phyloP scores from a whole-genome alignment of 2,797 vertebrate species.

The Sebastes diaconus region DNA sequence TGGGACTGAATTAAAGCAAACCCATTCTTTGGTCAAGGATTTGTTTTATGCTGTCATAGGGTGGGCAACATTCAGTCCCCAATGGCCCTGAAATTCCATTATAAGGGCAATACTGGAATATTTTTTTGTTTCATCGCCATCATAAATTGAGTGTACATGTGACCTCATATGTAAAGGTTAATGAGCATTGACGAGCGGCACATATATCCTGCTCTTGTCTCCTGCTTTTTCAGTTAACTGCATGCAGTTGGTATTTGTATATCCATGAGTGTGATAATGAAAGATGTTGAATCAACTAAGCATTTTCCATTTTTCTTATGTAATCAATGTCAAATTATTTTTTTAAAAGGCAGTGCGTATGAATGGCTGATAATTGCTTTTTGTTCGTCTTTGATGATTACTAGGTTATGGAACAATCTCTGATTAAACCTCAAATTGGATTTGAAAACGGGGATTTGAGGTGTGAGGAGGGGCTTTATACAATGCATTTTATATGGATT shows the following conservation, averaged over 20 bases:
- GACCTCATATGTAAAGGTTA: slow-evolving; percentile 27
- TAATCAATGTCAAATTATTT: slow-evolving; percentile 64
- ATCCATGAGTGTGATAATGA: slow-evolving; percentile 43
- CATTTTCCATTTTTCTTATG: slow-evolving; percentile 71
- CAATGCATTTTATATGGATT: slow-evolving; percentile 48
- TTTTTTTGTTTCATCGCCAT: slow-evolving; percentile 38
- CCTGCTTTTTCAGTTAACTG: slow-evolving; percentile 28
- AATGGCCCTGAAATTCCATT: slow-evolving; percentile 45
- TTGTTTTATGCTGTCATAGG: slow-evolving; percentile 48
- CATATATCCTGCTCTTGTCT: slow-evolving; percentile 42
- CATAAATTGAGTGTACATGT: slow-evolving; percentile 37
- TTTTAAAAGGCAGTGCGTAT: slow-evolving; percentile 49
- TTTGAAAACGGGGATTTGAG: slow-evolving; percentile 69
- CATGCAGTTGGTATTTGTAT: slow-evolving; percentile 40
- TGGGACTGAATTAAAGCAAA: slow-evolving; percentile 60
- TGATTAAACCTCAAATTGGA: slow-evolving; percentile 77
- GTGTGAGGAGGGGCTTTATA: slow-evolving; percentile 33
- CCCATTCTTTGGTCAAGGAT: slow-evolving; percentile 54
- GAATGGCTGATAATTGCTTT: slow-evolving; percentile 79
- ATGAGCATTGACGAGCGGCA: slow-evolving; percentile 32
- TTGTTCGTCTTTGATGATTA: slow-evolving; percentile 76
- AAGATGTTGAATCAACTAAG: slow-evolving; percentile 55
- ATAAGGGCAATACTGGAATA: slow-evolving; percentile 40
- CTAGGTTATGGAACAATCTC: slow-evolving; percentile 68
- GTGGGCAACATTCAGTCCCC: slow-evolving; percentile 35